These are phyloP conservation scores for Pitta sordida DNA, from an alignment of 2,113 vertebrate genomes.

Conservation along the genomic window DNA sequence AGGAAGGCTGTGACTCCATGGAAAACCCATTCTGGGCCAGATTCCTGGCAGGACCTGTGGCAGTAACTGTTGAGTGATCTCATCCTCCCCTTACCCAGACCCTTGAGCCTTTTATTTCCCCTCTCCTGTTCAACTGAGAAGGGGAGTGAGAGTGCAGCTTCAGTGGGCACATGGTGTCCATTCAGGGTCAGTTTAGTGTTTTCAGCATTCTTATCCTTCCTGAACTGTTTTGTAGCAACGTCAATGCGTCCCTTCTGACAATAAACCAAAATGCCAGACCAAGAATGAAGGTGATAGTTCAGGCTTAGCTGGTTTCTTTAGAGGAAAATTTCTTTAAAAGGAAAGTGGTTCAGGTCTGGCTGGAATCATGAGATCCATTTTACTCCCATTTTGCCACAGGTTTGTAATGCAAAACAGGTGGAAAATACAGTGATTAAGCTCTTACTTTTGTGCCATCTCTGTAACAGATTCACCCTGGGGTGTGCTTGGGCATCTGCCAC, in stretches of 20 bases:
- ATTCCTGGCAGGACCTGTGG: neutral
- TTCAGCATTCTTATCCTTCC: neutral
- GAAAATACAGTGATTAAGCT: neutral
- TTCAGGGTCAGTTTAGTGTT: neutral
- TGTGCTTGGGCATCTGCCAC: neutral
- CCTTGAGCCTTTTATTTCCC: neutral
- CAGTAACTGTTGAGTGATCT: neutral
- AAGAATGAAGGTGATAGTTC: neutral
- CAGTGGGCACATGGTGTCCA: neutral
- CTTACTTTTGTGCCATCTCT: neutral
- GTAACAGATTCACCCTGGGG: neutral
- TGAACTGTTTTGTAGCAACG: neutral
- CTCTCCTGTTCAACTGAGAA: neutral
- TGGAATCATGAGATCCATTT: neutral
- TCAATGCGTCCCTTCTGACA: neutral
- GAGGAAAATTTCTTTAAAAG: neutral
- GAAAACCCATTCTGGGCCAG: neutral
- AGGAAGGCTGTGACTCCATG: neutral
- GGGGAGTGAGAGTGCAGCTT: neutral
- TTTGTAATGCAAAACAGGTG: neutral
- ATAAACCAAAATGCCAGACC: neutral
- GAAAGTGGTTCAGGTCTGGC: neutral
- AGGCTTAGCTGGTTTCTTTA: neutral
- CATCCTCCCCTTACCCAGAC: neutral
- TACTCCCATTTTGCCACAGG: neutral